Percentiles rank a stretch among this genome's conserved stretches.
Conservation (phyloP, 2,113 vertebrate genomes). For the Paratilapia polleni region DNA sequence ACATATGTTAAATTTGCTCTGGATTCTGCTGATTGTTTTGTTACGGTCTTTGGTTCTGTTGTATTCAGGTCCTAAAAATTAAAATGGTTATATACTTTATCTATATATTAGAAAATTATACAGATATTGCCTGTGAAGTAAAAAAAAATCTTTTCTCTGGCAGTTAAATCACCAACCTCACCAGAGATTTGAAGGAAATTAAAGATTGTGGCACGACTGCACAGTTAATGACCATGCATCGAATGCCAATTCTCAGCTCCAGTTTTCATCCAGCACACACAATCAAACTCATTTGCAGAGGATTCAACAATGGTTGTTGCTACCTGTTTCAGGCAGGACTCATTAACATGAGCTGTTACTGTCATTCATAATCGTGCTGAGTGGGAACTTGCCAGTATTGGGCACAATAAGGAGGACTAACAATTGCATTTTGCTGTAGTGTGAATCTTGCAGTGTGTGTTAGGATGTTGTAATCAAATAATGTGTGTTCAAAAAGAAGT, state of each 20-base stretch:
- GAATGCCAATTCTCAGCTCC: background rate
- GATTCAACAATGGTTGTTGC: slow-evolving; percentile 40
- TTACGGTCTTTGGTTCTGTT: background rate
- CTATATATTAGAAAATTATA: background rate
- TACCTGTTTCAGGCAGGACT: slow-evolving; percentile 40
- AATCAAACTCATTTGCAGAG: slow-evolving; percentile 37
- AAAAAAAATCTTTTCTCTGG: background rate
- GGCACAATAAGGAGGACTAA: slow-evolving; percentile 1
- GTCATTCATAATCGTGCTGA: slow-evolving; percentile 13
- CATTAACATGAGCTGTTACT: slow-evolving; percentile 26
- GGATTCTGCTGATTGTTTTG: background rate
- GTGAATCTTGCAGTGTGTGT: background rate
- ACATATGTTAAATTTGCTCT: background rate
- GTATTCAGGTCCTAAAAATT: background rate
- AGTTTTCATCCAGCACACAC: slow-evolving; percentile 28
- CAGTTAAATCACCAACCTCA: background rate
- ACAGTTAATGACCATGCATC: slow-evolving; percentile 8
- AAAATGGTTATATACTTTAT: background rate
- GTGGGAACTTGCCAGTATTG: slow-evolving; percentile 18
- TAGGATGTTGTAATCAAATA: background rate
- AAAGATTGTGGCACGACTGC: slow-evolving; percentile 2
- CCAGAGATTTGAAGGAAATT: background rate
- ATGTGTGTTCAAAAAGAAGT: background rate
- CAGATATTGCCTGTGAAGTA: background rate
- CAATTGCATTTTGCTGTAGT: background rate